Conservation (phyloP, 2,888 invertebrate species). For the Cephonodes hylas region DNA sequence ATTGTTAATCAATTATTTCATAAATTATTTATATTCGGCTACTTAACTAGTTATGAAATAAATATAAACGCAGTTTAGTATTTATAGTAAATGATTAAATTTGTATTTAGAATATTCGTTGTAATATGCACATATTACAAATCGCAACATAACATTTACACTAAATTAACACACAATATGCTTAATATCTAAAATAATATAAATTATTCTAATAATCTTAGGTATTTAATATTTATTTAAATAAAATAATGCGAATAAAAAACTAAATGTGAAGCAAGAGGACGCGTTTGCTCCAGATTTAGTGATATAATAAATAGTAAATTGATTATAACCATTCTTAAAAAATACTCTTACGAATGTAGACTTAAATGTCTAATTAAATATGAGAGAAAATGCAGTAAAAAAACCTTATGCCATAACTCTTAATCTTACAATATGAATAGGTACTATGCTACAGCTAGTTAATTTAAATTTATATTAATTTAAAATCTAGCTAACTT, state of each 20-base stretch:
- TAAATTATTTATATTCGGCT: too few relatives aligned
- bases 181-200: not conserved
- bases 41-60: too few relatives aligned
- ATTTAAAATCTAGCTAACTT: too few relatives aligned
- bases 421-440: not conserved
- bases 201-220: too few relatives aligned
- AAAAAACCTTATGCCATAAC: slow-evolving; percentile 34
- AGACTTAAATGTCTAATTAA: not conserved
- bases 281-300: slow-evolving; percentile 70
- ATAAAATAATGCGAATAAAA: slow-evolving; percentile 4
- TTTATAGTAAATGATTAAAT: slow-evolving; percentile 20
- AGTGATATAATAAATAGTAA: slow-evolving; percentile 21
- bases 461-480: not conserved
- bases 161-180: not conserved
- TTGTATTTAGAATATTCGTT: slow-evolving; percentile 18
- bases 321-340: not conserved
- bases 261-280: slow-evolving; percentile 66
- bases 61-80: not conserved
- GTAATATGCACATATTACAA: slow-evolving; percentile 56
- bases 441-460: not conserved
- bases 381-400: slow-evolving; percentile 68
- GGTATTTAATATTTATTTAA: too few relatives aligned
- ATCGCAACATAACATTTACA: not conserved
- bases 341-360: not conserved
- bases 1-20: too few relatives aligned